These are phyloP conservation scores for Sinocyclocheilus anshuiensis DNA, from an alignment of 2,113 vertebrate genomes.

Conservation along the genomic window DNA sequence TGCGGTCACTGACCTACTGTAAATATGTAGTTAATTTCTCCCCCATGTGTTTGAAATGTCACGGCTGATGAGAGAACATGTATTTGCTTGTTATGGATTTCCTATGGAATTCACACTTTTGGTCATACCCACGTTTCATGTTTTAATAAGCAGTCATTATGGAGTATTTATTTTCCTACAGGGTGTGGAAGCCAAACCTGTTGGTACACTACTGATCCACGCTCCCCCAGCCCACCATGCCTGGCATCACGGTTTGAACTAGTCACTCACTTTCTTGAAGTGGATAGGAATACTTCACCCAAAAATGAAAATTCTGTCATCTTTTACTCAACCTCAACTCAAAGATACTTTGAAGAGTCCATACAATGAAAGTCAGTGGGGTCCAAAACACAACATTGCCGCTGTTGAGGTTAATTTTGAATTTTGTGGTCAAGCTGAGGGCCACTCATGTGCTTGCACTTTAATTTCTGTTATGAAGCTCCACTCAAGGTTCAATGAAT, in stretches of 20 bases:
- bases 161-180: conserved; percentile 75
- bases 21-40: conserved; percentile 71
- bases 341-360: neutral
- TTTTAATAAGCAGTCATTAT: conserved; percentile 78
- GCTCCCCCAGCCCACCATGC: conserved; percentile 19
- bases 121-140: conserved; percentile 70
- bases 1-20: conserved; percentile 66
- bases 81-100: conserved; percentile 79
- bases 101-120: conserved; percentile 76
- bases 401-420: neutral
- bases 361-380: neutral
- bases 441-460: neutral
- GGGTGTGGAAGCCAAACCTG: conserved; percentile 80
- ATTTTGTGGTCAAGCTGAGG: neutral
- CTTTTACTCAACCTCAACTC: neutral
- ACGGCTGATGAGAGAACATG: conserved; percentile 69
- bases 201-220: conserved; percentile 70
- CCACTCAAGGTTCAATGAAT: conserved; percentile 65
- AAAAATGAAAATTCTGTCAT: neutral
- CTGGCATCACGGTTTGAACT: neutral
- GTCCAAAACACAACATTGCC: neutral
- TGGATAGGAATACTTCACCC: neutral
- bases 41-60: conserved; percentile 72
- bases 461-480: conserved; percentile 10
- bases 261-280: conserved; percentile 26